Percentiles rank a stretch among this genome's conserved stretches.
phyloP scores from a whole-genome alignment of 2,113 vertebrate species.

The Calidris pygmaea region DNA sequence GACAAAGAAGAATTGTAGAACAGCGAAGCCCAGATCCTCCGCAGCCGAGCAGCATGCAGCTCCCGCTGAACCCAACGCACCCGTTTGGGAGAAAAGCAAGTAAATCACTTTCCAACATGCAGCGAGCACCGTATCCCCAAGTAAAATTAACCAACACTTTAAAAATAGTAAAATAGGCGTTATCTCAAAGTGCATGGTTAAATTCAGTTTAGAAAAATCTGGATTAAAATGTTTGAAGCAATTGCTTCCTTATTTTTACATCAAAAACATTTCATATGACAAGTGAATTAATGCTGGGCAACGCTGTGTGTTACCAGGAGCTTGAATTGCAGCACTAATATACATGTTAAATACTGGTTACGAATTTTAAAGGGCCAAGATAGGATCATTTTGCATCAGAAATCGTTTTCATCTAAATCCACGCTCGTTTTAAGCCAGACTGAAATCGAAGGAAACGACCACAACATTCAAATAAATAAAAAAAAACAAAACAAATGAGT shows the following conservation, averaged over 20 bases:
- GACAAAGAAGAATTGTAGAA: not conserved
- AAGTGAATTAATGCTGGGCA: not conserved
- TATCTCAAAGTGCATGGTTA: not conserved
- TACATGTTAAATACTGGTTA: not conserved
- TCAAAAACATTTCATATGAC: not conserved
- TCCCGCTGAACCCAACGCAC: not conserved
- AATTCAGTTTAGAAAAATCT: not conserved
- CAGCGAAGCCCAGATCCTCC: not conserved
- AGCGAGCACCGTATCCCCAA: not conserved
- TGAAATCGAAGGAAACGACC: not conserved
- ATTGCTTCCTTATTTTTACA: not conserved
- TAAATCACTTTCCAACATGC: not conserved
- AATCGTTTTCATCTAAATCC: not conserved
- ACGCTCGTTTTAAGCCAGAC: not conserved
- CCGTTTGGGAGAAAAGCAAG: not conserved
- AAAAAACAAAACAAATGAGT: not conserved
- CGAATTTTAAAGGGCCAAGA: not conserved
- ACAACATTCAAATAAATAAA: not conserved
- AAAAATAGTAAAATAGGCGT: not conserved
- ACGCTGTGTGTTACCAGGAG: not conserved
- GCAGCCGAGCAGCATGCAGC: constrained; percentile 16
- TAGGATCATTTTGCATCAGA: not conserved
- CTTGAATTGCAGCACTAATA: not conserved
- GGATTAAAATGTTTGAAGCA: constrained; percentile 36
- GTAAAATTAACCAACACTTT: constrained; percentile 10